Evolutionary conservation across 1,140 invertebrate genomes (phyloP).

Genomic region (Drosophila ogumai): DNA sequence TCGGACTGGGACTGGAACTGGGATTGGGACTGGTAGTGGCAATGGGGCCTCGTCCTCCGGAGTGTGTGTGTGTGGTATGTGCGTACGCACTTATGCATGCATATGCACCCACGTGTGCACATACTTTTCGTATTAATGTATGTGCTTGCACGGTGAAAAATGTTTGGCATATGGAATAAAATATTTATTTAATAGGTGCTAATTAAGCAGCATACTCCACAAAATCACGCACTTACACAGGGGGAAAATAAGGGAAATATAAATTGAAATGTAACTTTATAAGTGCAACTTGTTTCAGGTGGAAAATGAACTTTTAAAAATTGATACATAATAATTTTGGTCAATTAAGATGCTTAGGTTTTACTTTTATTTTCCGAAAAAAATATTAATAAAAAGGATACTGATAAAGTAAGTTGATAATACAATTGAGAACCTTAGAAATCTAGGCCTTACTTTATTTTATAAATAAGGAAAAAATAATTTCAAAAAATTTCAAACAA

Average conservation of each 20-base stretch:
- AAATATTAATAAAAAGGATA: too few species aligned
- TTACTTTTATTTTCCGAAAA: too few species aligned
- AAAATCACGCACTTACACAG: constrained; percentile 38
- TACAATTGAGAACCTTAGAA: neutral
- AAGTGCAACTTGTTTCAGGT: neutral
- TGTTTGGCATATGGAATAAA: constrained; percentile 14
- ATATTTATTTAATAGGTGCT: constrained; percentile 46
- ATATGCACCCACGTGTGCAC: constrained; percentile 35
- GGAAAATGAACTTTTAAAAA: neutral
- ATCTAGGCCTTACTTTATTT: neutral
- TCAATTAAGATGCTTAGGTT: too few species aligned
- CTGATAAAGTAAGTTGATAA: too few species aligned
- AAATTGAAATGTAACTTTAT: neutral
- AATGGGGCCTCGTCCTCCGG: neutral
- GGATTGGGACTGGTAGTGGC: constrained; percentile 4
- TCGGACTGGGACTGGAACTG: constrained; percentile 7
- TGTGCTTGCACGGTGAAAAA: constrained; percentile 31
- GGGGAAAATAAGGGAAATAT: too few species aligned
- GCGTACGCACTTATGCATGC: constrained; percentile 40
- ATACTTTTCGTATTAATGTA: constrained; percentile 20
- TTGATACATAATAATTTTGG: neutral
- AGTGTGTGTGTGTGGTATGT: constrained; percentile 42
- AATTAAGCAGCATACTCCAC: constrained; percentile 30
- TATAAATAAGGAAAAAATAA: too few species aligned
- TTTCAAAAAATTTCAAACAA: neutral